These are phyloP conservation scores for Xanthia icteritia DNA, from an alignment of 2,888 invertebrate species.

Conservation along the genomic window DNA sequence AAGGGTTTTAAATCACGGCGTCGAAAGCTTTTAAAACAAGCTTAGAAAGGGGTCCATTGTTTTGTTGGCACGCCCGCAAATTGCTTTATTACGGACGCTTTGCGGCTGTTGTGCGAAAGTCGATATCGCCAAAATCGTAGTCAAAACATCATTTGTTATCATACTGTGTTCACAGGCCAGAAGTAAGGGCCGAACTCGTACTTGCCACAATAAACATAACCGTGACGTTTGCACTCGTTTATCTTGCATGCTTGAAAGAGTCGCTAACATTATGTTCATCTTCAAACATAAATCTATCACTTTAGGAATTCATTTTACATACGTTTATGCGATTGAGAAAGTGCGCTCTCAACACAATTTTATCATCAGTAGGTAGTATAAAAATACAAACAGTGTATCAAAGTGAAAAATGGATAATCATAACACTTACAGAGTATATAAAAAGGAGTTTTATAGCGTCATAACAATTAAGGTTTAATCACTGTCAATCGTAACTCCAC, in stretches of 20 bases:
- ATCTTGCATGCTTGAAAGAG: constrained; percentile 58
- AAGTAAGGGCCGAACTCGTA: constrained; percentile 54
- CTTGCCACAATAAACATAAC: constrained; percentile 64
- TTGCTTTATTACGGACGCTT: constrained; percentile 88
- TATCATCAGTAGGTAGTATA: constrained; percentile 67
- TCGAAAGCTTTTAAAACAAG: constrained; percentile 90
- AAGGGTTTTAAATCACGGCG: constrained; percentile 90
- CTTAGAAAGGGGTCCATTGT: constrained; percentile 88
- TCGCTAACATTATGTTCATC: constrained; percentile 63
- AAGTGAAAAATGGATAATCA: constrained; percentile 74
- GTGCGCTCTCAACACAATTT: constrained; percentile 61
- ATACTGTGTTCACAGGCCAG: constrained; percentile 67
- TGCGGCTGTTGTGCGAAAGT: constrained; percentile 83
- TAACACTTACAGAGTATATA: constrained; percentile 78
- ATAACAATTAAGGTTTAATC: constrained; percentile 88
- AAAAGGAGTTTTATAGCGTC: constrained; percentile 83
- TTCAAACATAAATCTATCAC: constrained; percentile 71
- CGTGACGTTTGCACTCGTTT: constrained; percentile 54
- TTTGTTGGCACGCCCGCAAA: constrained; percentile 88
- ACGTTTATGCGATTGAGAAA: constrained; percentile 58
- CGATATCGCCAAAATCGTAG: constrained; percentile 88
- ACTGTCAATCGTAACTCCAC: constrained; percentile 86
- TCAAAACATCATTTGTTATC: constrained; percentile 88
- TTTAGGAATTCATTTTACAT: constrained; percentile 63
- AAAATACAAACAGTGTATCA: constrained; percentile 72